Evolutionary conservation across 1,140 invertebrate species (phyloP).

Genomic region (Spodoptera frugiperda): DNA sequence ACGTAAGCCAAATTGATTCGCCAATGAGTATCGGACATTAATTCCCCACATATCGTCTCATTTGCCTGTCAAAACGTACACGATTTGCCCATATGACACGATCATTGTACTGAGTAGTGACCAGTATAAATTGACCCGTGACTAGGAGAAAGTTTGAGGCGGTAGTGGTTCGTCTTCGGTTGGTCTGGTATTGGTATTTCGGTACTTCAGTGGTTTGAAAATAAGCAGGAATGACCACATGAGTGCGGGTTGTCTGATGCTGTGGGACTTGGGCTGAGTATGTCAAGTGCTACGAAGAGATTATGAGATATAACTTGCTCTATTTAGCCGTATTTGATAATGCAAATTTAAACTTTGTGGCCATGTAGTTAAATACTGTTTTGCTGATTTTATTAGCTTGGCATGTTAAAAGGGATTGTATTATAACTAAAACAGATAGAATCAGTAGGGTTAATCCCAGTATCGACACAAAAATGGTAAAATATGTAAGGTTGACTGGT

Average conservation of each 20-base stretch:
- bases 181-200: too few relatives aligned
- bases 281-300: constrained; percentile 19
- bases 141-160: too few relatives aligned
- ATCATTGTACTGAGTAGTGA: neutral
- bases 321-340: neutral
- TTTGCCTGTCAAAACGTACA: constrained; percentile 10
- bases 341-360: neutral
- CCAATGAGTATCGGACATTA: constrained; percentile 3
- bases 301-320: neutral
- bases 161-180: too few relatives aligned
- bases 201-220: constrained; percentile 4
- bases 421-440: too few relatives aligned
- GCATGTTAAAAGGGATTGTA: too few relatives aligned
- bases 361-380: too few relatives aligned
- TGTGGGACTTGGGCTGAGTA: constrained; percentile 10
- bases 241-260: constrained; percentile 11
- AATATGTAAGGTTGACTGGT: too few relatives aligned
- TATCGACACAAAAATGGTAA: too few relatives aligned
- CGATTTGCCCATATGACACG: constrained; percentile 1
- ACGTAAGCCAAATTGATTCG: neutral
- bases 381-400: too few relatives aligned
- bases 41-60: constrained; percentile 13
- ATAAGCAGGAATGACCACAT: constrained; percentile 4
- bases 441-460: too few relatives aligned
- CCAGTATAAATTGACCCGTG: too few relatives aligned